Conservation (phyloP, 2,888 invertebrate species). For the Euzophera pinguis region DNA sequence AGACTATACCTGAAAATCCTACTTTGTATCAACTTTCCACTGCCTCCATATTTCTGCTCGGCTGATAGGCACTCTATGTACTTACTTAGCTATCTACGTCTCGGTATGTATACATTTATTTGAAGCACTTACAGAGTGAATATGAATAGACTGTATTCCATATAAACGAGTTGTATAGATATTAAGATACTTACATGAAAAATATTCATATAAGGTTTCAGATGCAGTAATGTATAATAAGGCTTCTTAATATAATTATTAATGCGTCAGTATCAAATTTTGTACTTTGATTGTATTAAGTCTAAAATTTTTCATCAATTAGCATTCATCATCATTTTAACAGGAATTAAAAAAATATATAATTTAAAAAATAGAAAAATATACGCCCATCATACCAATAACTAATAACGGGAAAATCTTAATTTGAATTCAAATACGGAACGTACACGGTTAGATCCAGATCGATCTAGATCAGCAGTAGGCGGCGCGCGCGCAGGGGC, state of each 20-base stretch:
- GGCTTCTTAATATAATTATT: neutral
- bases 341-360: neutral
- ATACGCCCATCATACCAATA: neutral
- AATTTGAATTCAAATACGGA: slow-evolving; percentile 14
- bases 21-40: slow-evolving; percentile 72
- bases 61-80: slow-evolving; percentile 52
- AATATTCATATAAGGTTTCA: no score
- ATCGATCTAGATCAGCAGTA: slow-evolving; percentile 63
- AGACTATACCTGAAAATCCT: slow-evolving; percentile 67
- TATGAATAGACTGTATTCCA: slow-evolving; percentile 10
- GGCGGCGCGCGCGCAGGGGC: slow-evolving; percentile 62
- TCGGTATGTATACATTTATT: slow-evolving; percentile 40
- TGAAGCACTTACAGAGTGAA: slow-evolving; percentile 19
- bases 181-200: no score
- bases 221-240: no score
- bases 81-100: slow-evolving; percentile 53
- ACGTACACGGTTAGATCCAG: slow-evolving; percentile 46
- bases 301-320: no score
- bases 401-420: neutral
- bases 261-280: no score
- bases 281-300: no score
- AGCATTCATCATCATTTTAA: no score
- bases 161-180: neutral
- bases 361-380: neutral
- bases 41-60: slow-evolving; percentile 68